Conservation (phyloP, 2,888 invertebrate species). For the Hetaerina titia region DNA sequence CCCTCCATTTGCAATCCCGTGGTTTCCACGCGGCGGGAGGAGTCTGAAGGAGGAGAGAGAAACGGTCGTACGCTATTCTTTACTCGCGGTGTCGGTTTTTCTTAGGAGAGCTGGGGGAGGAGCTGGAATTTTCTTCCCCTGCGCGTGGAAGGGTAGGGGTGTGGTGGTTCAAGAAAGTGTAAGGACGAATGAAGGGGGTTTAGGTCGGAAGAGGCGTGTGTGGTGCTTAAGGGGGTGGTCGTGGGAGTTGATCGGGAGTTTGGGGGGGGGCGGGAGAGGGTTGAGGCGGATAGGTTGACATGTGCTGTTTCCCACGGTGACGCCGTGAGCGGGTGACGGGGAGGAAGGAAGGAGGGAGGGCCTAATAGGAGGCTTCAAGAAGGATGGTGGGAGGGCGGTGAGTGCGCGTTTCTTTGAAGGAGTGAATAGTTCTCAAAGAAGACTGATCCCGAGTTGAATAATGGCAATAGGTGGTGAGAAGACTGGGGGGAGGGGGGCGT, state of each 20-base stretch:
- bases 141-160: too few species aligned
- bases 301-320: slow-evolving; percentile 56
- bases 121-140: too few species aligned
- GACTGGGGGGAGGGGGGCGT: not conserved
- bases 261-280: not conserved
- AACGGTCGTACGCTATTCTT: not conserved
- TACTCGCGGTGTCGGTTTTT: not conserved
- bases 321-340: not conserved
- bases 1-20: not conserved
- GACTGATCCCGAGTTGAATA: not conserved
- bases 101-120: not conserved
- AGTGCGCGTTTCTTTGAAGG: not conserved
- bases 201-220: not conserved
- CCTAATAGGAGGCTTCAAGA: not conserved
- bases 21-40: not conserved
- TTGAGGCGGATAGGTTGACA: slow-evolving; percentile 5
- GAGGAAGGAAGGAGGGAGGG: not conserved
- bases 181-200: not conserved
- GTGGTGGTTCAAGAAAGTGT: too few species aligned
- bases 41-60: not conserved
- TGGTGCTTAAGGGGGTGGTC: not conserved
- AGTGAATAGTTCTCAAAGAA: not conserved
- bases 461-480: not conserved
- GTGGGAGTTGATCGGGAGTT: not conserved
- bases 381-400: not conserved